Base-by-base conservation (phyloP, 2,797 vertebrate genomes). In the Sebastes steindachneri region DNA sequence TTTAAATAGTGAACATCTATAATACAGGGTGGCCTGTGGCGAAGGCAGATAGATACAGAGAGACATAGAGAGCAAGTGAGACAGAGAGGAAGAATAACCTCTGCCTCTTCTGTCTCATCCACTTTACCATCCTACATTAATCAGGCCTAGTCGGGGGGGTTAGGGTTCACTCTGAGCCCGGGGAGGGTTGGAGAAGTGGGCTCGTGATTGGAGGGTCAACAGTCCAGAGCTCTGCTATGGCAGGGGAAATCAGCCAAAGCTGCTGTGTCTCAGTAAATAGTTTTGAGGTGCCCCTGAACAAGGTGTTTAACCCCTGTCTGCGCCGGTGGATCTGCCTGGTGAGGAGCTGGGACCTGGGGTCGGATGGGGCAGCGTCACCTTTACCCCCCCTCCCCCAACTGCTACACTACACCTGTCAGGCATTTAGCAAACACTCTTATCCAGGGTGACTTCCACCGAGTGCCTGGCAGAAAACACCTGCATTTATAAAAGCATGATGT, bases 271-370 rank as follows among this genome's bases (percentile, higher is more conserved):
- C 63, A 62, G 55, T 80, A 48, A 86, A 71, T 48, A 35, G 68
- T 54, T 68, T 15, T 80, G 76, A 87, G 73, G 86, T 79, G 78
- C 72, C 74, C 72, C 68, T 73, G 69, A 81, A 83, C 83, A 81
- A 79, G 37, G 75, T 71, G 75, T 68, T 79, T 79, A 79, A 85
- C 77, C 77, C 60, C 63, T 31, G 64, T 73, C 73, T 69, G 70
- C 5, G 37, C 29, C 15, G 1, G 65, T 23, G n/a, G 25, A 66
- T 68, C 41, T 3, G 26, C 53, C 57, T 1, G 0, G 11, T 6
- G 75, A 77, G 23, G 45, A 63, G 59, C 35, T 21, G 57, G 58
- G 55, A 63, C 37, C 37, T 10, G 7, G 48, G 51, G 68, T 1
- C 59, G 23, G 45, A 48, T 1, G 9, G 53, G 33, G n/a, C 73